Percentiles rank a stretch among this genome's conserved stretches.
These are phyloP conservation scores for Mylabris sibirica DNA, from an alignment of 2,888 invertebrate genomes.

Conservation along the genomic window DNA sequence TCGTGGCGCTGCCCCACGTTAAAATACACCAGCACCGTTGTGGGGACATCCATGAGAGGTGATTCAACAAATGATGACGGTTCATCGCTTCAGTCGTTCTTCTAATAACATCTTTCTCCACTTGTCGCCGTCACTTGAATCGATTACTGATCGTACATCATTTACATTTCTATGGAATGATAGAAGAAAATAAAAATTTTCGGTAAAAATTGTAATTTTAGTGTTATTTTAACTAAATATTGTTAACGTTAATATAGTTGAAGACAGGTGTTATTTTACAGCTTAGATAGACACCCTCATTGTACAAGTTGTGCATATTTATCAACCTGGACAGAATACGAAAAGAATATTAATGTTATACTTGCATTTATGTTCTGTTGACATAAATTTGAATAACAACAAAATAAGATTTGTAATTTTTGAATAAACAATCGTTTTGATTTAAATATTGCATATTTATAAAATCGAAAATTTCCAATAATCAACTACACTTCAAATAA, in stretches of 20 bases:
- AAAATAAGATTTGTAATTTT: too few species aligned
- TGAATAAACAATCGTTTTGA: background rate
- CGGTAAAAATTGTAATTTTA: background rate
- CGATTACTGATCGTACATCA: background rate
- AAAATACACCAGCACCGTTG: slow-evolving; percentile 62
- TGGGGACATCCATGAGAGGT: slow-evolving; percentile 61
- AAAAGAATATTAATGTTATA: background rate
- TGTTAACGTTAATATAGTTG: background rate
- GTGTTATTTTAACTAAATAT: background rate
- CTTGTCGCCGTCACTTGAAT: background rate
- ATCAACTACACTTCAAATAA: background rate
- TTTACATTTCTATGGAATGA: background rate
- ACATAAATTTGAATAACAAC: background rate
- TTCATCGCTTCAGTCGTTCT: slow-evolving; percentile 64
- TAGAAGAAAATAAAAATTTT: background rate
- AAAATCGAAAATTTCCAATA: too few species aligned
- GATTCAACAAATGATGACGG: slow-evolving; percentile 61
- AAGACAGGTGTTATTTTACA: slow-evolving; percentile 24
- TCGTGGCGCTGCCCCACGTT: slow-evolving; percentile 61
- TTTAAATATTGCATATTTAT: background rate
- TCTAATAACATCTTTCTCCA: slow-evolving; percentile 45
- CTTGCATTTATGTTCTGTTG: background rate
- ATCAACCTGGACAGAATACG: slow-evolving; percentile 10
- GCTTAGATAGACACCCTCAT: slow-evolving; percentile 25
- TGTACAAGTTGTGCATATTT: slow-evolving; percentile 27